Evolutionary conservation across 2,113 vertebrate genomes (phyloP), one percentile per base, ranked within the genome.

Genomic region (Burhinus bistriatus): DNA sequence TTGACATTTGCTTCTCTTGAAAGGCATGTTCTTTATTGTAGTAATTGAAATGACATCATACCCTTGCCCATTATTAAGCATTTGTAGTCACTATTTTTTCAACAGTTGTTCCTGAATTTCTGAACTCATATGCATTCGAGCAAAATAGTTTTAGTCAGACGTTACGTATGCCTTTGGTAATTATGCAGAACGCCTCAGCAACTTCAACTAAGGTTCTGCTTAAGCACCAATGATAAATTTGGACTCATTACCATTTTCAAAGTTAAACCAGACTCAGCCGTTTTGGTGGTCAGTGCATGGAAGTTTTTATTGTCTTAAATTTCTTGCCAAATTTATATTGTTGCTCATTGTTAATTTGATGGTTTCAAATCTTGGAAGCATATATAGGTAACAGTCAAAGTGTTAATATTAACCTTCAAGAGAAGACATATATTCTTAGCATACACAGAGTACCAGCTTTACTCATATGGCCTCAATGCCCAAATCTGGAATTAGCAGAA

Each of bases 91-190:
- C 49, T 77, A 15, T 44, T 77, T 93, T 87, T 76, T 70, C 82
- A 83, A 76, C 51, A 80, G 62, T 83, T 72, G 34, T 61, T 92
- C 90, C 55, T 9, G 5, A 86, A 51, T 90, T 90, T 57, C 90
- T 77, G 27, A 92, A 89, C 64, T 81, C 80, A 71, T 95, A 83
- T 92, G 36, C 75, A 83, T 1, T 54, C 68, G 52, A 93, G 45
- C 51, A 90, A 86, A 95, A 92, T 66, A 83, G 55, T 78, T 95
- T 34, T n/a, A 92, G 86, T 87, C 72, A 70, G 89, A 77, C 72
- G 92, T 95, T 71, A 69, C 91, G 92, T 72, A 88, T 72, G 88
- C 90, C 78, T 93, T 89, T 73, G 71, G 68, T 83, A 86, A 70
- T 86, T 89, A 83, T 58, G 45, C 79, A 73, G 79, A 72, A 90